Evolutionary conservation across 1,140 invertebrate genomes (phyloP).

Genomic region (Lithobius niger): DNA sequence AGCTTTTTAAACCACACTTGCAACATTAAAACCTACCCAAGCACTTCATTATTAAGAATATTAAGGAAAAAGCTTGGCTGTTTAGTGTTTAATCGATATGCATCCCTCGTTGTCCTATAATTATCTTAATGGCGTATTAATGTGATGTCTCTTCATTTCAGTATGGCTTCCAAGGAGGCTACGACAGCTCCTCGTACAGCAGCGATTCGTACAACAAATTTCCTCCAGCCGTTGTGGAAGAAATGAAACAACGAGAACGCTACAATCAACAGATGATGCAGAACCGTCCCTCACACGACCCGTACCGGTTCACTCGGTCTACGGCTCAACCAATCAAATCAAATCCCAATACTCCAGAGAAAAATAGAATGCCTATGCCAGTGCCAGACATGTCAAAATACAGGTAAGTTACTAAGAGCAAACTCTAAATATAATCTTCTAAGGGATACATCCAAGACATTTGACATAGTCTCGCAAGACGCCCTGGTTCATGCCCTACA

Average conservation of each 20-base stretch:
- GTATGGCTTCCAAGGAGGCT: constrained; percentile 41
- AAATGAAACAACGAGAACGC: constrained; percentile 19
- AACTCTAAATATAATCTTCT: no score
- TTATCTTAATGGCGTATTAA: no score
- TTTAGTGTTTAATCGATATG: no score
- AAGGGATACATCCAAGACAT: no score
- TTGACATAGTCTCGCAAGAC: no score
- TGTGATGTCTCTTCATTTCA: constrained; percentile 10
- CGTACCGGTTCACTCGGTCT: constrained; percentile 49
- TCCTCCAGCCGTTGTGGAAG: constrained; percentile 26
- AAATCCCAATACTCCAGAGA: background rate
- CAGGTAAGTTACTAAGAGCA: no score
- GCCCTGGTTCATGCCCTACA: no score
- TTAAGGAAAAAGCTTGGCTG: no score
- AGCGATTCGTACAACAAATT: constrained; percentile 40
- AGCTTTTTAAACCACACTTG: background rate
- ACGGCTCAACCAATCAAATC: constrained; percentile 37
- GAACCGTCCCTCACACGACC: constrained; percentile 35
- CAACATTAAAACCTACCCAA: background rate
- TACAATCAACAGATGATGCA: constrained; percentile 15
- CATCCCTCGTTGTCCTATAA: no score
- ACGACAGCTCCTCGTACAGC: constrained; percentile 62
- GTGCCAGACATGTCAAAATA: no score
- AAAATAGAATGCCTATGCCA: no score
- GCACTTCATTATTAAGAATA: no score